phyloP scores from a whole-genome alignment of 2,888 invertebrate genomes.

The Caprella mutica region DNA sequence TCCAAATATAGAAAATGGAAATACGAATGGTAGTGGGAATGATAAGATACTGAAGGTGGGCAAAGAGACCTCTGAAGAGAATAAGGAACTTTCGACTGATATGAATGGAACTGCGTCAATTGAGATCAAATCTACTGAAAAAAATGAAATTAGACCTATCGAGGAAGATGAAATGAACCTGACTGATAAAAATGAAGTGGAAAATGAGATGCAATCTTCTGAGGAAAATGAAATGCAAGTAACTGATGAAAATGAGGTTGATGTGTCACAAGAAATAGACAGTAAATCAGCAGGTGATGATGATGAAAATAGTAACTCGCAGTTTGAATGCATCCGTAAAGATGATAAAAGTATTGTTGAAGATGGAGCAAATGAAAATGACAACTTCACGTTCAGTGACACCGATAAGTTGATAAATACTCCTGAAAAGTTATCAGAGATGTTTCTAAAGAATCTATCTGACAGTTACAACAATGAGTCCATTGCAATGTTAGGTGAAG shows the following conservation, averaged over 20 bases:
- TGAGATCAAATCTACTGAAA: too few species aligned
- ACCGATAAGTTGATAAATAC: too few species aligned
- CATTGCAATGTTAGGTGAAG: too few species aligned
- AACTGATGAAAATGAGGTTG: not conserved
- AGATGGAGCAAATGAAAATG: not conserved
- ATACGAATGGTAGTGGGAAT: not conserved
- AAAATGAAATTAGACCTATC: not conserved
- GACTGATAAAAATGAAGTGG: not conserved
- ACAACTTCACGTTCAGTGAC: too few species aligned
- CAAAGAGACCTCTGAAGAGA: not conserved
- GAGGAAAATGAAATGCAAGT: not conserved
- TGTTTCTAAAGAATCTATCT: too few species aligned
- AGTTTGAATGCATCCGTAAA: not conserved
- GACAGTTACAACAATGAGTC: too few species aligned
- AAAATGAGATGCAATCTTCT: not conserved
- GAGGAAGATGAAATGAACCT: too few species aligned
- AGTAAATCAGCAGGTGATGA: not conserved
- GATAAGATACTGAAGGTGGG: not conserved
- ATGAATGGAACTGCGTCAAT: not conserved
- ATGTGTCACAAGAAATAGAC: conserved; percentile 11
- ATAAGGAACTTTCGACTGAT: not conserved
- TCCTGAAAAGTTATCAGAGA: too few species aligned
- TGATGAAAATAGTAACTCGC: not conserved
- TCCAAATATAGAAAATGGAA: too few species aligned
- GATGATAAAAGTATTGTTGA: not conserved